Conservation (phyloP, 2,113 vertebrate species). For the Serinus canaria region DNA sequence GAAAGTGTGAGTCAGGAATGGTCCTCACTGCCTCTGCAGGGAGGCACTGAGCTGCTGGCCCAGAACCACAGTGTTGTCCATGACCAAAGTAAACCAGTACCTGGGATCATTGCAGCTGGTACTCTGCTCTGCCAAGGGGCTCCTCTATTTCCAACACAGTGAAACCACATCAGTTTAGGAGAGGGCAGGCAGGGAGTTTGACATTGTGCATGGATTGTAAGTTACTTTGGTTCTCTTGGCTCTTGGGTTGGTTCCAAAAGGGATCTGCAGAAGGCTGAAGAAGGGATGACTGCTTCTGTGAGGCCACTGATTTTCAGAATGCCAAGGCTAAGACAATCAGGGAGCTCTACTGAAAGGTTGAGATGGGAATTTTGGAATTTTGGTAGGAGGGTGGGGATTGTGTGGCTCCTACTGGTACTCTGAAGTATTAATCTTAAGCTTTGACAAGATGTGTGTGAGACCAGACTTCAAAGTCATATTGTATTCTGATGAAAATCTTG, state of each 20-base stretch:
- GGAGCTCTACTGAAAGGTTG: background rate
- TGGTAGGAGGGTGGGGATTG: background rate
- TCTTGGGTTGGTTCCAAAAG: background rate
- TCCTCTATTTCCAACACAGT: background rate
- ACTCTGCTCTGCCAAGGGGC: background rate
- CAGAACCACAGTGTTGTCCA: accelerated
- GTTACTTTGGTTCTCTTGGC: background rate
- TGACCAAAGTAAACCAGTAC: background rate
- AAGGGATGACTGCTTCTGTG: background rate
- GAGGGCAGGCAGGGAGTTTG: background rate
- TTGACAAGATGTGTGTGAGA: conserved; percentile 2
- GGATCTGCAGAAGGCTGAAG: background rate
- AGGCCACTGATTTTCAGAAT: background rate
- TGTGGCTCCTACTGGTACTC: background rate
- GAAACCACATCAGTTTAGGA: background rate
- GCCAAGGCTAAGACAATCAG: background rate
- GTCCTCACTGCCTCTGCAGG: background rate
- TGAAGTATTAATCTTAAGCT: background rate
- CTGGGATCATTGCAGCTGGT: background rate
- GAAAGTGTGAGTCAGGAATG: background rate
- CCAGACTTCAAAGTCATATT: background rate
- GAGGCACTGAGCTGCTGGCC: background rate
- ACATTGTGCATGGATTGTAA: background rate
- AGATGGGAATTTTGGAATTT: background rate
- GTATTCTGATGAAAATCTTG: conserved; percentile 14